A percentile compares a stretch with the other conserved stretches of the same genome.
These are phyloP conservation scores for Hippocampus barbouri DNA, from an alignment of 2,113 vertebrate species.

Conservation along the genomic window DNA sequence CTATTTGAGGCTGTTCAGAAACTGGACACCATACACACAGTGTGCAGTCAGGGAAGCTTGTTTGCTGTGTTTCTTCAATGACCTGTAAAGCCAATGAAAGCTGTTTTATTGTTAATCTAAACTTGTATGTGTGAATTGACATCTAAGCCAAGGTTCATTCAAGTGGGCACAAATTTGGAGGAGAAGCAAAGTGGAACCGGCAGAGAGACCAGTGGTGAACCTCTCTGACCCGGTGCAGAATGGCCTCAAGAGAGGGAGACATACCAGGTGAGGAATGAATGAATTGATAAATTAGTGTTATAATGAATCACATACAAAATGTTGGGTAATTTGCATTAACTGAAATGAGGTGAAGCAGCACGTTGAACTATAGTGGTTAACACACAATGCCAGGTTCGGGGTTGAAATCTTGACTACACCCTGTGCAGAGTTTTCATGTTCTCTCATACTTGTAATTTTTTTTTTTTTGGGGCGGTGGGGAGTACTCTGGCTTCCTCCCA, in stretches of 20 bases:
- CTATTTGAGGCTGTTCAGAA: constrained; percentile 46
- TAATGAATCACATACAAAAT: neutral
- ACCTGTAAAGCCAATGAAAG: constrained; percentile 1
- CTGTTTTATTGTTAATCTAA: neutral
- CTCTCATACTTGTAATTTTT: neutral
- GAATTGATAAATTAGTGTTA: neutral
- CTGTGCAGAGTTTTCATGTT: neutral
- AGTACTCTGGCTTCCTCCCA: neutral
- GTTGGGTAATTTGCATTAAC: neutral
- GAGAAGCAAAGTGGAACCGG: constrained; percentile 6
- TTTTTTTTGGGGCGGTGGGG: neutral
- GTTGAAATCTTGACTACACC: too few species aligned
- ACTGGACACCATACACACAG: constrained; percentile 8
- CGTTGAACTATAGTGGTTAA: neutral
- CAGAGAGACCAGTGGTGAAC: constrained; percentile 5
- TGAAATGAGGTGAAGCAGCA: neutral
- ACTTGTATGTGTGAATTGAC: too few species aligned
- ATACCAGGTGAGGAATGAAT: constrained; percentile 46
- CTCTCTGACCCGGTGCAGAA: constrained; percentile 25
- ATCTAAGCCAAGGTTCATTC: neutral
- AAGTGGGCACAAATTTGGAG: neutral
- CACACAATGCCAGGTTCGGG: neutral
- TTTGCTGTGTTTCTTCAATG: constrained; percentile 4
- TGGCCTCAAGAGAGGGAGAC: constrained; percentile 57
- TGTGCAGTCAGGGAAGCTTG: neutral